Evolutionary conservation across 2,888 invertebrate species (phyloP), one percentile per base, ranked within the genome.

Genomic region (Acleris literana): DNA sequence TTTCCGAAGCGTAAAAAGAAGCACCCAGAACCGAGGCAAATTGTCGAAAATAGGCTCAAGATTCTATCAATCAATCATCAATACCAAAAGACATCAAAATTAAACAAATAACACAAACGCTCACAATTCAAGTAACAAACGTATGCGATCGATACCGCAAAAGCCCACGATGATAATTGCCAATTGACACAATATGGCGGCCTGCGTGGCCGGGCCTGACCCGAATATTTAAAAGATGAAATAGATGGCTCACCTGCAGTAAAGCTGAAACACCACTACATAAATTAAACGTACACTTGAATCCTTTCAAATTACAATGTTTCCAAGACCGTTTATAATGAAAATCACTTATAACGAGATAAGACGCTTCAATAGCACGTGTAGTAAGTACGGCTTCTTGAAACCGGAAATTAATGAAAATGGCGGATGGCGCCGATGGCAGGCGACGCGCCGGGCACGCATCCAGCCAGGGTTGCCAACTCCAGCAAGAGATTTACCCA

Each of bases 141-240:
- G 39, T 46, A 48, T 3, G 43, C 53, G 58, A 61, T 63, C 64
- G 54, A 64, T 64, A 60, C 13, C 29, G 44, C 49, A n/a, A 60
- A 20, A 25, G 43, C 16, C 25, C 60, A 46, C 20, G 63, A 52
- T 29, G 33, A 20, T 44, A 64, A 29, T 44, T n/a, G 33, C 7
- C 18, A 60, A 60, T 60, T 33, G 39, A 52, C 51, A 56, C 61
- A 65, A 65, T 56, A 65, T 65, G 65, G 65, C 65, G 65, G 61
- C 46, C 20, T 33, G 60, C 65, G 51, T 13, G 20, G 13, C 39
- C 39, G 55, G 61, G 51, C 53, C 33, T 61, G 51, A 29, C 56
- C 56, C 17, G 17, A 43, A 46, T 46, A 56, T 33, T 43, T 44
- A 11, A 46, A 44, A 18, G 13, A 16, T n/a, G 22, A 44, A 56